A percentile compares a stretch with the other conserved stretches of the same genome.
Conservation (phyloP, 2,797 vertebrate genomes). For the Gymnothorax reevesii region DNA sequence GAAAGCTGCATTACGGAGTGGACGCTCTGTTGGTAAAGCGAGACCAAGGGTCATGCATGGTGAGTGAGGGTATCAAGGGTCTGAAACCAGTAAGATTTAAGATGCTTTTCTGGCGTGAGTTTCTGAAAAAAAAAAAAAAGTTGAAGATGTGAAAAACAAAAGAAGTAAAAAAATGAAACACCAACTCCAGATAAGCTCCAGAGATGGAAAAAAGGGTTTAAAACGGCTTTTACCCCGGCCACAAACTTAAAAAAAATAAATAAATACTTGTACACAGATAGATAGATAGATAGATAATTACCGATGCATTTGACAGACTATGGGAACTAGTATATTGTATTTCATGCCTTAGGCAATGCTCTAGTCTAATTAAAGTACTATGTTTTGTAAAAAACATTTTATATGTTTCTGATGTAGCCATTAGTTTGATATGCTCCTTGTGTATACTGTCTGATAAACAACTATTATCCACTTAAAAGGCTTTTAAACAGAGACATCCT, state of each 20-base stretch:
- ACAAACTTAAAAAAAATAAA: not conserved
- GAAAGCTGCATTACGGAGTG: not conserved
- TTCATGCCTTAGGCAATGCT: not conserved
- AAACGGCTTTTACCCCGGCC: not conserved
- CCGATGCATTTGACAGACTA: not conserved
- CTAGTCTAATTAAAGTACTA: not conserved
- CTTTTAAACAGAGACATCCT: not conserved
- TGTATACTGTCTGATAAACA: not conserved
- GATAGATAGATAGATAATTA: not conserved
- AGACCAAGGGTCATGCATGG: not conserved
- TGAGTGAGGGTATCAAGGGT: not conserved
- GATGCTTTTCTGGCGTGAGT: not conserved
- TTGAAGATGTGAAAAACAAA: not conserved
- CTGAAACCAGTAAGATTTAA: not conserved
- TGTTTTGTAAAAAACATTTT: not conserved
- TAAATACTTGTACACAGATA: no score
- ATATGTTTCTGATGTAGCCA: not conserved
- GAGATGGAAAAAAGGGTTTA: not conserved
- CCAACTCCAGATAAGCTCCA: not conserved
- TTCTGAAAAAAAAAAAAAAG: not conserved
- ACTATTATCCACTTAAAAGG: not conserved
- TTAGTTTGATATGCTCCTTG: not conserved
- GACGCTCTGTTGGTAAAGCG: not conserved
- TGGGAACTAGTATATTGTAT: not conserved
- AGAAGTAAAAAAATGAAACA: not conserved